Percentiles rank a stretch among this genome's conserved stretches.
Conservation (phyloP, 2,797 vertebrate species). For the Pseudochirops corinnae region DNA sequence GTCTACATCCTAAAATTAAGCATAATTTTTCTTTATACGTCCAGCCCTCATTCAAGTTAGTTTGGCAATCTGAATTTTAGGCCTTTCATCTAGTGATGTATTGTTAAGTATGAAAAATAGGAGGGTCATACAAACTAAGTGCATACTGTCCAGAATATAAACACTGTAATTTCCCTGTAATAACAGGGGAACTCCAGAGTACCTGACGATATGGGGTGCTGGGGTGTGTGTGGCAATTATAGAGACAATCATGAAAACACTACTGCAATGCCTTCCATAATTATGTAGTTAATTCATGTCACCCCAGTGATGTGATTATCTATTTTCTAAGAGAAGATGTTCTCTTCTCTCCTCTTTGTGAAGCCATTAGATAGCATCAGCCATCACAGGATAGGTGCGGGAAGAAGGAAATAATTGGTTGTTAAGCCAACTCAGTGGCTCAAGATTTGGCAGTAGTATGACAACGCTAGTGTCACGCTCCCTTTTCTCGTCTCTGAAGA, state of each 20-base stretch:
- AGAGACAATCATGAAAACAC: conserved; percentile 22
- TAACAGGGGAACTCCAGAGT: not conserved
- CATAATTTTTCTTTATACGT: not conserved
- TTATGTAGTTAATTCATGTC: conserved; percentile 41
- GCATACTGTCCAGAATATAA: not conserved
- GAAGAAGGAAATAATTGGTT: not conserved
- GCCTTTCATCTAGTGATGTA: conserved; percentile 38
- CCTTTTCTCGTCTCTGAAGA: not conserved
- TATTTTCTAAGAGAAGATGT: not conserved
- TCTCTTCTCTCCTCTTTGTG: not conserved
- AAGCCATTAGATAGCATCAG: conserved; percentile 26
- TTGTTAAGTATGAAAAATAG: conserved; percentile 35
- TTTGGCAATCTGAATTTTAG: conserved; percentile 39
- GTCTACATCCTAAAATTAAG: conserved; percentile 43
- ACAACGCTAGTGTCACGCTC: not conserved
- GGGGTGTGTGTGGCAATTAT: conserved; percentile 10
- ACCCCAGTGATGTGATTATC: conserved; percentile 1
- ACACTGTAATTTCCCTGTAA: conserved; percentile 12
- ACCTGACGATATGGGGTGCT: not conserved
- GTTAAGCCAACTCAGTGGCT: not conserved
- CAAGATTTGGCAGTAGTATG: not conserved
- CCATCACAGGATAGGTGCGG: not conserved
- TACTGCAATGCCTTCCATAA: conserved; percentile 35
- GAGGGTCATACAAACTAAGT: not conserved
- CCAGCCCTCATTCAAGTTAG: conserved; percentile 5